A percentile compares a stretch with the other conserved stretches of the same genome.
These are phyloP conservation scores for Ctenochaetus hawaiiensis DNA, from an alignment of 2,797 vertebrate genomes.

Conservation along the genomic window DNA sequence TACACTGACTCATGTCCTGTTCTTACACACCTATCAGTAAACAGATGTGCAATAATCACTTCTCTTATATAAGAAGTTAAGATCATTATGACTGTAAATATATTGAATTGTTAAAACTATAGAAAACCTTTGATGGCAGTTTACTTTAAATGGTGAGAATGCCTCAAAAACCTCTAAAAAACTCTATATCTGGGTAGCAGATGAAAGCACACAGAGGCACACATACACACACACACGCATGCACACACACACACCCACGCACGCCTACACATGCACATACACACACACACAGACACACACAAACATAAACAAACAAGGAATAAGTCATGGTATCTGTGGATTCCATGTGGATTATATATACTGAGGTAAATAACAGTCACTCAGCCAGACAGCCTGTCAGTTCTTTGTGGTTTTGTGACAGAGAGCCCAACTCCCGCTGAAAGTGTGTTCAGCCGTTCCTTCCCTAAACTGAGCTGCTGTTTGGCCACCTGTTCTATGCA, in stretches of 20 bases:
- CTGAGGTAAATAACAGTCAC: slow-evolving; percentile 54
- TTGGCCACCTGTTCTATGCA: slow-evolving; percentile 52
- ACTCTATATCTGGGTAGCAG: neutral
- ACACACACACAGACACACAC: neutral
- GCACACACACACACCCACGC: too few relatives aligned
- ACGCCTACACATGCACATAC: neutral
- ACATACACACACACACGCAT: too few relatives aligned
- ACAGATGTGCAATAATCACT: neutral
- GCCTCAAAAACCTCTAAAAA: neutral
- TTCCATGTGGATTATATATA: slow-evolving; percentile 22
- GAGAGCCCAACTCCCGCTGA: slow-evolving; percentile 46
- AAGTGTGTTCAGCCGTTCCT: slow-evolving; percentile 55
- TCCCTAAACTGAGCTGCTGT: slow-evolving; percentile 39
- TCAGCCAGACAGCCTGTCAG: slow-evolving; percentile 40
- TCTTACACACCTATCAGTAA: neutral
- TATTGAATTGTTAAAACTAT: neutral
- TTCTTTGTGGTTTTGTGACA: slow-evolving; percentile 40
- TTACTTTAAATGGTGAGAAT: neutral
- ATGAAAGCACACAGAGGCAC: neutral
- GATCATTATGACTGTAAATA: neutral
- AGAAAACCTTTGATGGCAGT: neutral
- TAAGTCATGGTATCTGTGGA: slow-evolving; percentile 53
- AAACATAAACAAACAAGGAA: neutral
- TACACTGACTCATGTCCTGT: neutral
- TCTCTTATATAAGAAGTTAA: neutral